Evolutionary conservation across 2,888 invertebrate species (phyloP), one percentile per base, ranked within the genome.

Genomic region (Andricus quercusramuli): DNA sequence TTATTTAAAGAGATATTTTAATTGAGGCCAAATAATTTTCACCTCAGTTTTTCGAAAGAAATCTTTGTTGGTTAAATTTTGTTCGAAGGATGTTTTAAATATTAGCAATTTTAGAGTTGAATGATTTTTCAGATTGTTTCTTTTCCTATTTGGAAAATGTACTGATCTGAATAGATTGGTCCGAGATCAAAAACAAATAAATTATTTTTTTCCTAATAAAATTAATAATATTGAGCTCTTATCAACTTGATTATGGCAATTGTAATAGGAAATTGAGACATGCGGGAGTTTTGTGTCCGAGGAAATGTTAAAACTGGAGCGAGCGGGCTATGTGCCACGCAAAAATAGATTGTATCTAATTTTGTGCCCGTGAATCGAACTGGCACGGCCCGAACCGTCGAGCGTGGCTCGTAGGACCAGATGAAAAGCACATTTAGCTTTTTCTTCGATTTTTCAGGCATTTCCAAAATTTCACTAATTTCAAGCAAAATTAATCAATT

Each of bases 331-430:
- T 88, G 87, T 84, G 88, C 83, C 83, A 85, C 82, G 86, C 87
- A 85, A 90, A 92, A 92, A 92, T 92, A 92, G 92, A 91, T 84
- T 89, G 89, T 86, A 89, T 92, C 92, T 92, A 92, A 92, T 91
- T 92, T 91, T 88, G 91, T 91, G 90, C 87, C 90, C 90, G 89
- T 90, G 91, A 91, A 91, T 91, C 88, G 89, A 90, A 89, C 89
- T 89, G 88, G 89, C 87, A 87, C 83, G 87, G 77, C 83, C 78
- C 83, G 82, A 79, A 62, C 66, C 76, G 37, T 51, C 76, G 68
- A 66, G 59, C 29, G 47, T 32, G 64, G 41, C 44, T 68, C 17
- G 68, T 29, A n/a, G 20, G 22, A 56, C 51, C n/a, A 25, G 56
- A 74, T 51, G 20, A 32, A 56, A 56, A 74, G 29, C 37, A 32